phyloP scores from a whole-genome alignment of 1,140 invertebrate genomes.

The Drosophila subpulchrella region DNA sequence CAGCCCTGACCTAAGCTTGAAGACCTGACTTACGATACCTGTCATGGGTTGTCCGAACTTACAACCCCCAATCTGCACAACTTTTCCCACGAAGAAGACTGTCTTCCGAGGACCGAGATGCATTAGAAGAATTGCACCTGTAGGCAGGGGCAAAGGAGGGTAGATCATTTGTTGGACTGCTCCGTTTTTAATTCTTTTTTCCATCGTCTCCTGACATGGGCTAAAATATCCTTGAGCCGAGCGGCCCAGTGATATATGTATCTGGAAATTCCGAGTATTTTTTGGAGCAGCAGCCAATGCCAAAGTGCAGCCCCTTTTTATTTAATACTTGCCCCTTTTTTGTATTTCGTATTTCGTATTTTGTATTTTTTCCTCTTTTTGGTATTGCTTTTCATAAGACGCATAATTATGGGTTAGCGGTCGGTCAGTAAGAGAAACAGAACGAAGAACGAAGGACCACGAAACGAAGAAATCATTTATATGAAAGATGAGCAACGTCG shows the following conservation, averaged over 20 bases:
- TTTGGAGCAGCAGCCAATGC: conserved; percentile 49
- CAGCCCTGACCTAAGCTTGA: not conserved
- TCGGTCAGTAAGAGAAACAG: conserved; percentile 19
- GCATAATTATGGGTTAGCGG: conserved; percentile 71
- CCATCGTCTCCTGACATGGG: conserved; percentile 16
- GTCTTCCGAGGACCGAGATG: not conserved
- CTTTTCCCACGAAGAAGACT: conserved; percentile 19
- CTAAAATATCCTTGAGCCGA: conserved; percentile 30
- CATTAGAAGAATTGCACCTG: conserved; percentile 47
- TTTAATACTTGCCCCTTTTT: conserved; percentile 38
- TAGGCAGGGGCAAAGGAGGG: conserved; percentile 8
- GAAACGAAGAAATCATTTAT: conserved; percentile 69
- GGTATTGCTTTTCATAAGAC: conserved; percentile 62
- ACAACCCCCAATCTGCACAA: not conserved
- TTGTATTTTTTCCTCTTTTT: not conserved
- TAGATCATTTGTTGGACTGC: conserved; percentile 34
- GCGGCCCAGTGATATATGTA: conserved; percentile 50
- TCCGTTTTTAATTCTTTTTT: conserved; percentile 2
- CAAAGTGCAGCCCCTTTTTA: conserved; percentile 53
- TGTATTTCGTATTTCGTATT: not conserved
- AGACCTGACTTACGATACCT: not conserved
- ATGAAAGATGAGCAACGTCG: conserved; percentile 66
- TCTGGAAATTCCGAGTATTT: conserved; percentile 62
- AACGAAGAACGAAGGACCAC: conserved; percentile 7
- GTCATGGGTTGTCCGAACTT: not conserved